Percentiles rank a stretch among this genome's conserved stretches.
Conservation (phyloP, 2,113 vertebrate species). For the Pterocles burchelli region DNA sequence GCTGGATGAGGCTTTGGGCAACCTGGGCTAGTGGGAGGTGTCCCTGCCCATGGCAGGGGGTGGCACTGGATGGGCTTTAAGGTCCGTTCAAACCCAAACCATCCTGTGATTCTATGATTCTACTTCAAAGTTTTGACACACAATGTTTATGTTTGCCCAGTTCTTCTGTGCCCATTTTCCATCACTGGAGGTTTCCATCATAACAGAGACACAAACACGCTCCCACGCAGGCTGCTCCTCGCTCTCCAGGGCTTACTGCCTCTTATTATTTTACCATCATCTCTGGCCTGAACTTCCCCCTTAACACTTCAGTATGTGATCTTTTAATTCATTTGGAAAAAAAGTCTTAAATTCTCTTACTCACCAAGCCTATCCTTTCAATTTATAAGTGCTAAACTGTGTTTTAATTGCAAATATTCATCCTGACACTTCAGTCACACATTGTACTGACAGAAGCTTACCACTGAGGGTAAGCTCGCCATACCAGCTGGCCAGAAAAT, state of each 20-base stretch:
- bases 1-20: no score
- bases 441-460: background rate
- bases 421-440: background rate
- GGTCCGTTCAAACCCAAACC: no score
- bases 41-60: no score
- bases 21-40: no score
- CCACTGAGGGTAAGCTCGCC: background rate
- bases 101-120: no score
- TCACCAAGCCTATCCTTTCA: background rate
- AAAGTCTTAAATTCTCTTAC: background rate
- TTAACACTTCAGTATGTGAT: background rate
- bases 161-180: background rate
- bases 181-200: background rate
- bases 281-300: background rate
- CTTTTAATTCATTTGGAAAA: background rate
- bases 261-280: background rate
- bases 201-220: background rate
- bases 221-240: background rate
- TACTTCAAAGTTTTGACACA: background rate
- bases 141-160: background rate
- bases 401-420: background rate
- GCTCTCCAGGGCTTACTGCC: background rate
- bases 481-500: background rate
- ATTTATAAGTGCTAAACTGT: background rate
- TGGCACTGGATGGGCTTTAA: no score